A percentile compares a stretch with the other conserved stretches of the same genome.
Conservation (phyloP, 2,797 vertebrate genomes). For the Phataginus tricuspis region DNA sequence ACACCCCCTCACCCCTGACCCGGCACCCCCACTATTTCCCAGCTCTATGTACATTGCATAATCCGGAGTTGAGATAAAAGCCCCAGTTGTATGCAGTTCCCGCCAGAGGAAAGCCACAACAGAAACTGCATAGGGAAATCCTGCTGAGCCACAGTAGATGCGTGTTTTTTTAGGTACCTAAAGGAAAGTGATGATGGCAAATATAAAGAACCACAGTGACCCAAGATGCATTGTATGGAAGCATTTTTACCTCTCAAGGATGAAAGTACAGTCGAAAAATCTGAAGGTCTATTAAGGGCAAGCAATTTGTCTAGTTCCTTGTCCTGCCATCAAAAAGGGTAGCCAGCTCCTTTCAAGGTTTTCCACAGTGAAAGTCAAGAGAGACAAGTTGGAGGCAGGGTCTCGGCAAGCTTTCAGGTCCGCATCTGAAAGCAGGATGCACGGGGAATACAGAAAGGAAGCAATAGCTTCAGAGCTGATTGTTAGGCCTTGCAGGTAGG, state of each 20-base stretch:
- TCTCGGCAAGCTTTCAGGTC: neutral
- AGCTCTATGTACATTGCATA: neutral
- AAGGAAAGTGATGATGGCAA: neutral
- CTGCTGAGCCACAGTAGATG: neutral
- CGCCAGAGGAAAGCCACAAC: neutral
- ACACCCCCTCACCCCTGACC: neutral
- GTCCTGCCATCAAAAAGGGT: neutral
- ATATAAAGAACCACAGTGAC: neutral
- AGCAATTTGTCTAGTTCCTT: neutral
- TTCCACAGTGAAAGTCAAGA: constrained; percentile 29
- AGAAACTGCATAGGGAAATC: neutral
- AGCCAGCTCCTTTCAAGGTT: neutral
- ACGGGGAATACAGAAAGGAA: constrained; percentile 25
- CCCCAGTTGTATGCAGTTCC: neutral
- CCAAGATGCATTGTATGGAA: neutral
- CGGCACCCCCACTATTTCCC: neutral
- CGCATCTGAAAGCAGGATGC: neutral
- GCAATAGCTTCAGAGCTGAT: neutral
- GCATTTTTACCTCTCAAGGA: neutral
- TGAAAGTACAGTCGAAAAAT: neutral
- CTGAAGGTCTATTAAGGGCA: neutral
- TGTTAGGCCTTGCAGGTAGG: neutral
- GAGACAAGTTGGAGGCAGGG: neutral
- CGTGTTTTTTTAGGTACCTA: neutral
- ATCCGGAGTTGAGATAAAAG: neutral